A percentile compares a stretch with the other conserved stretches of the same genome.
phyloP scores from a whole-genome alignment of 2,888 invertebrate genomes.

The Rhimphoctona megacephalus region DNA sequence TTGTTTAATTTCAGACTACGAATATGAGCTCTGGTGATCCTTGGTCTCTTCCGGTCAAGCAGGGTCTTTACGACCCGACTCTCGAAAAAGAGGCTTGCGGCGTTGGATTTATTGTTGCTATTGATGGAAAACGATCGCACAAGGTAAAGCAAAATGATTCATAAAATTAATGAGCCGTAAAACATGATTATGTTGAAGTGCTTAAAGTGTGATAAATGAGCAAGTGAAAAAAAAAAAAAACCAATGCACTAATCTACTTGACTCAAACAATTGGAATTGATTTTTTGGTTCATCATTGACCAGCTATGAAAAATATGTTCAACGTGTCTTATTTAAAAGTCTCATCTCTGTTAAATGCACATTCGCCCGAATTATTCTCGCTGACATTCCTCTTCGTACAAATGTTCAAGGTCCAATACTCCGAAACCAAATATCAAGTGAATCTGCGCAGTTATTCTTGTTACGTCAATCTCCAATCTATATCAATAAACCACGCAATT shows the following conservation, averaged over 20 bases:
- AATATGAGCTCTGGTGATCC: constrained; percentile 87
- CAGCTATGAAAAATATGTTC: background rate
- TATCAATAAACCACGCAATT: constrained; percentile 44
- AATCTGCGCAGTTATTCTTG: constrained; percentile 55
- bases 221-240: background rate
- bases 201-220: background rate
- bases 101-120: constrained; percentile 99
- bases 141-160: constrained; percentile 87
- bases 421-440: constrained; percentile 10
- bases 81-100: constrained; percentile 99
- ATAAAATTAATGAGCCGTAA: background rate
- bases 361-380: constrained; percentile 1
- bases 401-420: constrained; percentile 35
- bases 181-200: background rate
- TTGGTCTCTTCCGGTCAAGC: constrained; percentile 94
- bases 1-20: constrained; percentile 77
- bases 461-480: constrained; percentile 57
- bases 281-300: background rate
- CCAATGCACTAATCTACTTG: background rate
- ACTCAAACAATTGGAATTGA: background rate
- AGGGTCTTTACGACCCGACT: constrained; percentile 98
- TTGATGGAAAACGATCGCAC: constrained; percentile 97
- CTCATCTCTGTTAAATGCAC: background rate
- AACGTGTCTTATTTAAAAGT: background rate
- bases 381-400: constrained; percentile 15